A percentile compares a stretch with the other conserved stretches of the same genome.
Evolutionary conservation across 2,797 vertebrate species (phyloP).

Genomic region (Eleutherodactylus coqui): DNA sequence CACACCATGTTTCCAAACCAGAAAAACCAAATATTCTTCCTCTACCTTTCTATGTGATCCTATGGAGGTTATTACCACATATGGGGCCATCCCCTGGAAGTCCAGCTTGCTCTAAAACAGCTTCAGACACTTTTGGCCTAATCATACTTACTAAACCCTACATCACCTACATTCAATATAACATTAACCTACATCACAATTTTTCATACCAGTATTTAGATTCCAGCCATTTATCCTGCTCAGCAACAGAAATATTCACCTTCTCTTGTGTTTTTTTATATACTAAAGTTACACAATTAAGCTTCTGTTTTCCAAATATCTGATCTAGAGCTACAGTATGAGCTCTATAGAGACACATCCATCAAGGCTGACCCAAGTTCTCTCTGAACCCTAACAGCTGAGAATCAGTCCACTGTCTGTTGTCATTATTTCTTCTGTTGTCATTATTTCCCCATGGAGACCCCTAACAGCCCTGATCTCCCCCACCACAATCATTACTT

Average conservation of each 20-base stretch:
- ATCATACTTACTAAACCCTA: no score
- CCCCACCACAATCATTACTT: background rate
- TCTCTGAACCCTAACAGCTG: background rate
- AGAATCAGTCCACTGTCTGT: background rate
- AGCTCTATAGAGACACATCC: background rate
- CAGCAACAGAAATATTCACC: background rate
- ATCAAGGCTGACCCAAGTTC: background rate
- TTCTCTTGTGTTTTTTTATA: background rate
- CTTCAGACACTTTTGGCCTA: background rate
- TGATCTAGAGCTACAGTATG: background rate
- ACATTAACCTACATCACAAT: background rate
- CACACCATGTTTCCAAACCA: background rate
- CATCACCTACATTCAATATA: background rate
- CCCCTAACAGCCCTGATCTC: background rate
- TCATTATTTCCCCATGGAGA: background rate
- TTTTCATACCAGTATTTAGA: background rate
- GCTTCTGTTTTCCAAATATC: background rate
- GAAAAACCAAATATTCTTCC: background rate
- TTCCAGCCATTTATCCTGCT: background rate
- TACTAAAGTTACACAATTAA: background rate
- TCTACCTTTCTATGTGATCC: background rate
- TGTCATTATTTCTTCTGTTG: background rate
- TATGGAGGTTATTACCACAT: background rate
- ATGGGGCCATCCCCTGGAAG: conserved; percentile 2
- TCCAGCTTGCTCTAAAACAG: background rate